Base-by-base conservation (phyloP, 2,113 vertebrate genomes). In the Crotalus horridus region DNA sequence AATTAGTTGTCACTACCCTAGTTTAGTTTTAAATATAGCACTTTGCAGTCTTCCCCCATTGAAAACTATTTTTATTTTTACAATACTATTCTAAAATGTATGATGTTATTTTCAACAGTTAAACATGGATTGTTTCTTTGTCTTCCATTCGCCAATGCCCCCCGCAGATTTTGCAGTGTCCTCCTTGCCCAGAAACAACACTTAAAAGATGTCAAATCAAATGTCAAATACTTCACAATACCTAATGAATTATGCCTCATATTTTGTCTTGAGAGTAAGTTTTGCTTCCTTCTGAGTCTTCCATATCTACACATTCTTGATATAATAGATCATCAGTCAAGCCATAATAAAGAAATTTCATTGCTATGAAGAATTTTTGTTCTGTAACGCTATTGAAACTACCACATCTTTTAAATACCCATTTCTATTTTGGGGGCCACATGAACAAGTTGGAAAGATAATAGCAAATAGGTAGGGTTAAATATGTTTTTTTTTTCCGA, bases 1-100 rank as follows among this genome's bases (percentile, higher is more conserved):
- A 96, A 94, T 91, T 29, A 90, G 46, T 64, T 95, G 5, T 92
- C 69, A 88, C 17, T 92, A 92, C 95, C 90, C 33, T 91, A 94
- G 91, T 3, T 85, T 51, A 56, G 17, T 10, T 94, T 95, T 95
- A 61, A 93, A 61, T 54, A 96, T 92, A 89, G 5, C 2, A 21
- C 92, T 33, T 86, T 89, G 1, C 56, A 94, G 26, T 3, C 46
- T 29, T 29, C 23, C 85, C 17, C 85, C 21, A 12, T 1, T 85
- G 43, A 24, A 39, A 9, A 56, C 90, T 87, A 64, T 85, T 55
- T 21, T 94, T 23, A 11, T 0, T 53, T 90, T 87, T 95, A 61
- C 54, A 39, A 91, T 69, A 74, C 55, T 91, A 46, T 88, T 90
- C 90, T 21, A 53, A 91, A 2, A 87, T 55, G 85, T 87, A 69